Evolutionary conservation across 2,113 vertebrate genomes (phyloP).

Genomic region (Actinemys pallida): DNA sequence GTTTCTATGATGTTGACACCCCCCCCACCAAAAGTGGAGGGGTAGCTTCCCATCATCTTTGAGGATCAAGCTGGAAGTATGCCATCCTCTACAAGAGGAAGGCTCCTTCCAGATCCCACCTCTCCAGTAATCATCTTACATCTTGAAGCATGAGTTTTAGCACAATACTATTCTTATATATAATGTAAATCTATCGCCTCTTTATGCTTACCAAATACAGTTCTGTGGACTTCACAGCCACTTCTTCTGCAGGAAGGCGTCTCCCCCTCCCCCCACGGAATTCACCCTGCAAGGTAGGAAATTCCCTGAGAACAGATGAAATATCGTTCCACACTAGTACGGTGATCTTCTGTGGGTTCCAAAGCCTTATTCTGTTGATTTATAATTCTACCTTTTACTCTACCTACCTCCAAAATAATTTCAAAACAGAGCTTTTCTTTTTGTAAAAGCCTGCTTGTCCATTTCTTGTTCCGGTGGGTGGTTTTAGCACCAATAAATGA

Average conservation of each 20-base stretch:
- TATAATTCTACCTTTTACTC: background rate
- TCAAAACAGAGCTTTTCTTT: background rate
- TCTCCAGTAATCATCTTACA: background rate
- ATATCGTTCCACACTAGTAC: background rate
- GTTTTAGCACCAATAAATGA: background rate
- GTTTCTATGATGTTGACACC: background rate
- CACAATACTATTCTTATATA: background rate
- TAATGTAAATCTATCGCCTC: background rate
- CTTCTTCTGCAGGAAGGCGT: background rate
- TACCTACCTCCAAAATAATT: background rate
- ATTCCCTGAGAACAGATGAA: background rate
- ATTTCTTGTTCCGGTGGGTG: background rate
- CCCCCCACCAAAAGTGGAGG: too few relatives aligned
- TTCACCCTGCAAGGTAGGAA: background rate
- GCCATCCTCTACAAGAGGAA: background rate
- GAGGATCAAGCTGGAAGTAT: background rate
- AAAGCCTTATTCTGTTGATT: background rate
- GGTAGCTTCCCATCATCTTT: too few relatives aligned
- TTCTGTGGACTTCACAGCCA: background rate
- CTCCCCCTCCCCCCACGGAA: background rate
- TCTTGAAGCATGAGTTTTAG: background rate
- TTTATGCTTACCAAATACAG: background rate
- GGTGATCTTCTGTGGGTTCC: background rate
- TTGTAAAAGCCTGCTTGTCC: background rate
- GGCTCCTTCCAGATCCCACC: background rate